Conservation (phyloP, 2,113 vertebrate species). For the Vulpes ferrilata region DNA sequence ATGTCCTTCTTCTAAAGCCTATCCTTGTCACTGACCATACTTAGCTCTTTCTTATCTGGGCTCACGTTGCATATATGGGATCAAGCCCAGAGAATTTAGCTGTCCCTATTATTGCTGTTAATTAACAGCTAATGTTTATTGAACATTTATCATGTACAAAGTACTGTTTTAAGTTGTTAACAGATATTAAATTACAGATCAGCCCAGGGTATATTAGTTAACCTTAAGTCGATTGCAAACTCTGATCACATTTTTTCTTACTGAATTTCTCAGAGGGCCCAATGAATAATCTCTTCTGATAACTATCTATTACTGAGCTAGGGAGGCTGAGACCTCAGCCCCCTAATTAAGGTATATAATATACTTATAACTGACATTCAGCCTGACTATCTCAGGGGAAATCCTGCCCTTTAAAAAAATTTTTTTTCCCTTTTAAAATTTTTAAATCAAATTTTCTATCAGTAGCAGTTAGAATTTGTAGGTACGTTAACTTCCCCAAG, state of each 20-base stretch:
- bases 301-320: neutral
- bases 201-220: neutral
- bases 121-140: neutral
- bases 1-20: neutral
- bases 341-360: neutral
- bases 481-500: neutral
- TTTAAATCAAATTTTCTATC: conserved; percentile 22
- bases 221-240: neutral
- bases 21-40: neutral
- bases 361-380: neutral
- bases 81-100: neutral
- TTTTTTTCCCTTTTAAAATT: neutral
- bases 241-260: neutral
- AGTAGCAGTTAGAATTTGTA: conserved; percentile 7
- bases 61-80: neutral
- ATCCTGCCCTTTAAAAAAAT: neutral
- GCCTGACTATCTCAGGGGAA: neutral
- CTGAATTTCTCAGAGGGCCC: conserved; percentile 23
- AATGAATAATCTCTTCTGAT: neutral
- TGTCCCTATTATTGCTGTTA: neutral
- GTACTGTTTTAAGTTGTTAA: neutral
- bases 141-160: neutral
- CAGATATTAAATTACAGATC: neutral
- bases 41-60: neutral
- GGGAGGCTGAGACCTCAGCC: neutral